Base-by-base conservation (phyloP, 2,888 invertebrate species). In the Oscheius sp. region DNA sequence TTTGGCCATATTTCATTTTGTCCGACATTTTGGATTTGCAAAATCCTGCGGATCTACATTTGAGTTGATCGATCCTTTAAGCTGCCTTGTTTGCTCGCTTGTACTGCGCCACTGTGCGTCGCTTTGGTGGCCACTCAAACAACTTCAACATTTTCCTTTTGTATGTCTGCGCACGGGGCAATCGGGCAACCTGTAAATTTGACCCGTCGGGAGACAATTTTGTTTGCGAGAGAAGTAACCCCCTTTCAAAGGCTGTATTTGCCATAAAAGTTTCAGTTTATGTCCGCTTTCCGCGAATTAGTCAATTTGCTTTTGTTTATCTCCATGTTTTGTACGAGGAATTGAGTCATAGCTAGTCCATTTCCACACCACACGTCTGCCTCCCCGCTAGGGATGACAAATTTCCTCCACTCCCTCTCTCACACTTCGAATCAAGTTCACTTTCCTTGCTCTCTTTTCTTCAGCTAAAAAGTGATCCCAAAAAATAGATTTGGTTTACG, bases 91-190 rank as follows among this genome's bases (percentile, higher is more conserved):
- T 66, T 53, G 45, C 66, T 31, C 57, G 46, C 57, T 45, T 57
- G 57, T 55, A 46, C 45, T 45, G 61, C 45, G 61, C 61, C 61
- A 61, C 61, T 45, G 61, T 45, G 61, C 61, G 61, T 61, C 61
- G 61, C 57, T 52, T 55, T 61, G 61, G 45, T 45, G 45, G 61
- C 61, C 61, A 61, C 61, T 61, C 61, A 45, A 61, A 61, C 61
- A 61, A 29, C 61, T 61, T 45, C 45, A 29, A 61, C 61, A 61
- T 45, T n/a, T 25, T 27, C 45, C 61, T 61, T 61, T 61, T 42
- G 61, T 61, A 45, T 61, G 45, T 57, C 57, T 39, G 57, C 57
- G 37, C 57, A 34, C 37, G 23, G 55, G 55, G 37, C 57, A 17
- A 57, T 25, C 39, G 25, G 52, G 52, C n/a, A n/a, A n/a, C n/a